Evolutionary conservation across 2,113 vertebrate genomes (phyloP), one percentile per base, ranked within the genome.

Genomic region (Petaurus breviceps): DNA sequence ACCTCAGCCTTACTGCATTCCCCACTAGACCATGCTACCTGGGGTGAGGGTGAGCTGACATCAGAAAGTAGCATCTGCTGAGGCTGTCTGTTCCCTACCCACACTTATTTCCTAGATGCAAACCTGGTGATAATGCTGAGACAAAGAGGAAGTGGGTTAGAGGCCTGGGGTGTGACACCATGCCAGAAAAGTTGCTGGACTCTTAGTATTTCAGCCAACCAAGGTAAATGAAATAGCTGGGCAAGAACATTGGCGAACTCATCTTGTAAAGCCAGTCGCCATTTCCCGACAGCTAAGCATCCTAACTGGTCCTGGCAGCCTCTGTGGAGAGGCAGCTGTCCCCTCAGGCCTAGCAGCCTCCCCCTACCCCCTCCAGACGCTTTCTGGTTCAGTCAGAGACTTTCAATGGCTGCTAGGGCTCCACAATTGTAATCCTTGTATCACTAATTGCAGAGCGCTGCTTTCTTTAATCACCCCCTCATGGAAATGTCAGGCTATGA

Each of bases 371-470:
- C 89, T 1, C 25, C 90, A 91, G 52, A 90, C 90, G 28, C 54
- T 51, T 47, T 28, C 14, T 91, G 55, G 2, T 9, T 47, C 0
- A 0, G 6, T 47, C 90, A 37, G 0, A 0, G 5, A 95, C 95
- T 61, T 93, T 97, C 11, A 0, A 91, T 91, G 94, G 51, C 52
- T 50, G 77, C 89, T 0, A 0, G 12, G 54, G 91, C 94, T 84
- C 94, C 0, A 0, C 37, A 3, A 47, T 50, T 94, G n/a, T 92
- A 90, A 43, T 94, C 90, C 23, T 0, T 0, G 2, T 95, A 92
- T 68, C 24, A 0, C 95, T 97, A 97, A 98, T 98, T 98, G 90
- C 93, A 84, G 43, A 31, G 25, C 94, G 94, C 95, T 9, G 96
- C 95, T 90, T 91, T 94, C 0, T 5, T 96, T 97, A 96, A 97